Evolutionary conservation across 2,797 vertebrate species (phyloP).

Genomic region (Notolabrus celidotus): DNA sequence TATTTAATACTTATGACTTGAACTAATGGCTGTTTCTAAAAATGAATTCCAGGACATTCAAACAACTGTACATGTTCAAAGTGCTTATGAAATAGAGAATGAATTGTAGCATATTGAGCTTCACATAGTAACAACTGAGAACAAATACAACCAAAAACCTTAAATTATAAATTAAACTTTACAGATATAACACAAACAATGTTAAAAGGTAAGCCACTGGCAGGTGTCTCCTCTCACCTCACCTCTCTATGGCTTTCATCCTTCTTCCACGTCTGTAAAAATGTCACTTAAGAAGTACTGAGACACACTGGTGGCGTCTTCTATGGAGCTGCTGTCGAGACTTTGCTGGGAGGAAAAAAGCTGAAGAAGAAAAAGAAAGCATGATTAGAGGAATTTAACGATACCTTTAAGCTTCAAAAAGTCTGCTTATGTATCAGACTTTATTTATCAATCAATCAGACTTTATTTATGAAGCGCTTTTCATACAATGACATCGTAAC

Average conservation of each 20-base stretch:
- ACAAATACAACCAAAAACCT: not conserved
- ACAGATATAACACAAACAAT: conserved; percentile 14
- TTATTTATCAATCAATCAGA: too few relatives aligned
- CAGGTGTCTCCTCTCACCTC: conserved; percentile 1
- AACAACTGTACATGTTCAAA: conserved; percentile 39
- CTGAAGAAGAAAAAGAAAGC: conserved; percentile 33
- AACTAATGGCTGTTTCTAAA: not conserved
- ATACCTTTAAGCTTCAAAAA: too few relatives aligned
- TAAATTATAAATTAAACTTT: conserved; percentile 48
- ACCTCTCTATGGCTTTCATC: conserved; percentile 15
- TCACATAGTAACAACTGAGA: conserved; percentile 1
- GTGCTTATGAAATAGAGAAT: conserved; percentile 27
- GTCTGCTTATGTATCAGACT: too few relatives aligned
- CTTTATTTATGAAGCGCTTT: too few relatives aligned
- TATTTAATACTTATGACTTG: not conserved
- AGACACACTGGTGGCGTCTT: conserved; percentile 86
- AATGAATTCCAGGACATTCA: conserved; percentile 16
- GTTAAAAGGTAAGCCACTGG: not conserved
- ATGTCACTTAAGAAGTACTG: conserved; percentile 94
- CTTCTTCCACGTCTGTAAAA: conserved; percentile 93
- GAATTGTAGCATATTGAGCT: not conserved
- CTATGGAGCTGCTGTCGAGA: conserved; percentile 45
- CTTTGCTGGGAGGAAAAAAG: conserved; percentile 5
- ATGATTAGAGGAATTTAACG: not conserved
- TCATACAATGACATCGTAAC: too few relatives aligned